Conservation (phyloP, 1,140 invertebrate species). For the Caenorhabditis inopinata region DNA sequence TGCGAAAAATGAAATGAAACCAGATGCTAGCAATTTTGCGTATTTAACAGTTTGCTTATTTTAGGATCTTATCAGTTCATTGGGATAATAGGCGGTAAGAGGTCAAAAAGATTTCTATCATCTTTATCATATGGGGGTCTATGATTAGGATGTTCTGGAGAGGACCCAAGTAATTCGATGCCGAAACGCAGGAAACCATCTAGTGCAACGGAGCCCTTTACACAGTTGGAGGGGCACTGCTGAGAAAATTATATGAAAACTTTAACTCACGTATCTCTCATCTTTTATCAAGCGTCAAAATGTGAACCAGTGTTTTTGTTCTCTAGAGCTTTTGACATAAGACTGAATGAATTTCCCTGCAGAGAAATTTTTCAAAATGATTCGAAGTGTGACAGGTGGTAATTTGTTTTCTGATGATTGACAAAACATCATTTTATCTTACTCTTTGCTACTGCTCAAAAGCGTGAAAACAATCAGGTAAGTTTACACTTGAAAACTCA, state of each 20-base stretch:
- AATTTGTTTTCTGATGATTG: not conserved
- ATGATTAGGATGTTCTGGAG: slow-evolving; percentile 17
- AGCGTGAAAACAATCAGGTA: no score
- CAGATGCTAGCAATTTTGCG: not conserved
- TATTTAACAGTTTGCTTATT: not conserved
- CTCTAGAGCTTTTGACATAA: slow-evolving; percentile 8
- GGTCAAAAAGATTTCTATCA: slow-evolving; percentile 28
- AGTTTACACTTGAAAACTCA: no score
- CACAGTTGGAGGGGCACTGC: not conserved
- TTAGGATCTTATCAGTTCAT: not conserved
- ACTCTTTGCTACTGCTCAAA: no score
- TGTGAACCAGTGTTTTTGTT: not conserved
- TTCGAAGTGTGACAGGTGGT: not conserved
- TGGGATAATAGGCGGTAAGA: not conserved
- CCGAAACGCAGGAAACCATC: slow-evolving; percentile 21
- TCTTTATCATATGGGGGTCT: not conserved
- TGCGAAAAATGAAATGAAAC: slow-evolving; percentile 30
- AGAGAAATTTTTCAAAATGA: no score
- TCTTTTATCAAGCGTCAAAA: slow-evolving; percentile 26
- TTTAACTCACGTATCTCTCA: slow-evolving; percentile 25
- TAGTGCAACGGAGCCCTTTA: slow-evolving; percentile 1
- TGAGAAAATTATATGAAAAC: slow-evolving; percentile 12
- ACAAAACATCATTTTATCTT: slow-evolving; percentile 14
- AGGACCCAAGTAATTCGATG: slow-evolving; percentile 19
- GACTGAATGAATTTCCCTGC: no score